Conservation (phyloP, 1,140 invertebrate genomes). For the Neoseiulus cucumeris region DNA sequence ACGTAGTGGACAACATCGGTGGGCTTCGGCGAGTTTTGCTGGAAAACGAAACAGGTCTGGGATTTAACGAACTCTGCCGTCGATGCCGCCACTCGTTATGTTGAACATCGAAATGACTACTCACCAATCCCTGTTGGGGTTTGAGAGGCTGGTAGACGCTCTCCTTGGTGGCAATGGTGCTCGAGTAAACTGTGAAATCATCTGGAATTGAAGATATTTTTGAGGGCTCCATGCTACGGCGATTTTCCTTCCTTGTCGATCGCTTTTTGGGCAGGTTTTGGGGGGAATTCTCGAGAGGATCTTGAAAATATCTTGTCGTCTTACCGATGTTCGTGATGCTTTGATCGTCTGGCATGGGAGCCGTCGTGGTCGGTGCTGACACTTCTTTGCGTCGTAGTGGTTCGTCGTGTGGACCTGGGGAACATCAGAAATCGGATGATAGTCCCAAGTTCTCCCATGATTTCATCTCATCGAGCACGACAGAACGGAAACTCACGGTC, state of each 20-base stretch:
- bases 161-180: neutral
- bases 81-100: no score
- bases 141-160: neutral
- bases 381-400: neutral
- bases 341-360: neutral
- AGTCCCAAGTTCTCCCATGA: no score
- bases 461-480: no score
- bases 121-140: neutral
- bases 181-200: slow-evolving; percentile 1
- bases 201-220: neutral
- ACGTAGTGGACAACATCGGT: neutral
- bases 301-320: no score
- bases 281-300: no score
- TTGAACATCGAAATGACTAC: no score
- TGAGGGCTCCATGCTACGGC: no score
- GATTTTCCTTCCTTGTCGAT: no score
- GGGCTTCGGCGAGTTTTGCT: neutral
- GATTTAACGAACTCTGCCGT: no score
- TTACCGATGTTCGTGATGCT: neutral
- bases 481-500: neutral
- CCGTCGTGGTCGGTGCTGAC: neutral
- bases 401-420: neutral
- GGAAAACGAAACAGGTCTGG: neutral
- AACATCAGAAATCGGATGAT: no score
- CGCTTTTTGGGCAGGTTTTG: no score